Conservation (phyloP, 2,888 invertebrate genomes). For the Slavum lentiscoides region DNA sequence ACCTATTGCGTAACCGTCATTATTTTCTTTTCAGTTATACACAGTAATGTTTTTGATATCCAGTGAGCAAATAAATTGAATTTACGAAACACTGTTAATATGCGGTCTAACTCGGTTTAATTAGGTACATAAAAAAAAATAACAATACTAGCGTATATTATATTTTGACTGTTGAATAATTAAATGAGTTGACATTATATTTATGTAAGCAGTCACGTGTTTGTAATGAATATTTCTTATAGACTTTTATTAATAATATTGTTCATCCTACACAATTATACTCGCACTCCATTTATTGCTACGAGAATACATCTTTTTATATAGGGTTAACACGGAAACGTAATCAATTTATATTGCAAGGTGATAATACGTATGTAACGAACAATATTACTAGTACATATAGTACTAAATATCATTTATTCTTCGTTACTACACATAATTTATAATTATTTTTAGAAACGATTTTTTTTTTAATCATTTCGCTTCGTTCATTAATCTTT, state of each 20-base stretch:
- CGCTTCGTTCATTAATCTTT: conserved; percentile 13
- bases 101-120: neutral
- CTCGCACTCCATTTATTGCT: neutral
- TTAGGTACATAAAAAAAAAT: neutral
- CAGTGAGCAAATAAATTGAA: neutral
- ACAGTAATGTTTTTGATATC: too few relatives aligned
- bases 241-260: neutral
- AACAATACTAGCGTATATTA: neutral
- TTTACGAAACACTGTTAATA: neutral
- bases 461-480: neutral
- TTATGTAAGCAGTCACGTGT: neutral
- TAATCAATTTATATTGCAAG: neutral
- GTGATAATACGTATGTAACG: conserved; percentile 14
- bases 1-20: neutral
- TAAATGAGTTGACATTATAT: neutral
- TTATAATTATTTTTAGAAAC: conserved; percentile 4
- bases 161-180: neutral
- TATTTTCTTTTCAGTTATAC: too few relatives aligned
- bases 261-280: neutral
- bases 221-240: neutral
- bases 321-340: conserved; percentile 8
- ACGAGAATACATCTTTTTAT: neutral
- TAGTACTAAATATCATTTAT: neutral
- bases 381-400: neutral
- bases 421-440: neutral